Conservation (phyloP, 1,140 invertebrate genomes). For the Branchinecta lindahli region DNA sequence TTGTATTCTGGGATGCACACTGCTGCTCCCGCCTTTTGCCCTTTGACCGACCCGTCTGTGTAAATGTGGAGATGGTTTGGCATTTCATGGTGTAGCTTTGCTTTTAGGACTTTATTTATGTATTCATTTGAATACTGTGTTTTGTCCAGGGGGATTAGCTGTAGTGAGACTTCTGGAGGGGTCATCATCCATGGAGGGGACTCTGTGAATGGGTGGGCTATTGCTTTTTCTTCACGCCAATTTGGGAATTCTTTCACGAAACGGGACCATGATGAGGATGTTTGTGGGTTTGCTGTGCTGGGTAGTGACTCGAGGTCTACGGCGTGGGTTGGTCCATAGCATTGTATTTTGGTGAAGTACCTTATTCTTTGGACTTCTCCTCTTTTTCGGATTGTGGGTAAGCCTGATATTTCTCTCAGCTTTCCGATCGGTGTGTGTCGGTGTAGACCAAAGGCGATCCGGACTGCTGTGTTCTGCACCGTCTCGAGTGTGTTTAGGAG, state of each 20-base stretch:
- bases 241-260: not conserved
- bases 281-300: not conserved
- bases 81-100: no score
- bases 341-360: constrained; percentile 1
- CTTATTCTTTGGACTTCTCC: not conserved
- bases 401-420: not conserved
- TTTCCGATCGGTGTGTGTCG: not conserved
- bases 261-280: not conserved
- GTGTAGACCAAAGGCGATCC: not conserved
- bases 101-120: no score
- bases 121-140: no score
- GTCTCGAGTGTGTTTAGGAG: not conserved
- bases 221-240: not conserved
- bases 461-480: not conserved
- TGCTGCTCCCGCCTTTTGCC: no score
- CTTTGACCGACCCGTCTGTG: no score
- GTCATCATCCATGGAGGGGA: no score
- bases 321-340: not conserved
- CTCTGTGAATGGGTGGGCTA: not conserved
- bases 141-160: no score
- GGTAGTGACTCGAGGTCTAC: no score
- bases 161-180: no score
- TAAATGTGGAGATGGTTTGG: no score
- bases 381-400: not conserved
- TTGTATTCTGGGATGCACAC: no score